Evolutionary conservation across 2,797 vertebrate species (phyloP).

Genomic region (Rousettus madagascariensis): DNA sequence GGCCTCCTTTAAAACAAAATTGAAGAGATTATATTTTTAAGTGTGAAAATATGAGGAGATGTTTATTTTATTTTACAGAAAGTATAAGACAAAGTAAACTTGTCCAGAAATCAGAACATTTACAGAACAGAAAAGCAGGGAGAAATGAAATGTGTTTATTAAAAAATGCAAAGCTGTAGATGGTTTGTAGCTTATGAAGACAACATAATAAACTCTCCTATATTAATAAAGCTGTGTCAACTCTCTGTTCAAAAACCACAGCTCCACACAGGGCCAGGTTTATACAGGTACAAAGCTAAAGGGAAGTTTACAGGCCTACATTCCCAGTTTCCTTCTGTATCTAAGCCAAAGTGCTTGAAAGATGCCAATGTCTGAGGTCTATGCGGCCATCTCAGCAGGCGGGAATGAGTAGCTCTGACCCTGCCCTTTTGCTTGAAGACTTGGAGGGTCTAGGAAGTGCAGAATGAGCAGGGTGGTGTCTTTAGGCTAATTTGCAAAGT

Average conservation of each 20-base stretch:
- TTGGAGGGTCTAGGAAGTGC: background rate
- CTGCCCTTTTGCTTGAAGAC: background rate
- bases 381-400: accelerated
- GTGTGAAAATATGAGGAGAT: background rate
- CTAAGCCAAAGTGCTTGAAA: background rate
- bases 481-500: background rate
- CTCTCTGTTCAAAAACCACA: background rate
- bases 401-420: background rate
- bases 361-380: background rate
- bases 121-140: background rate
- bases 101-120: background rate
- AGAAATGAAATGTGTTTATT: background rate
- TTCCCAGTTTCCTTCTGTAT: background rate
- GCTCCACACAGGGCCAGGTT: background rate
- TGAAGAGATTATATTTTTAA: background rate
- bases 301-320: background rate
- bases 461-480: background rate
- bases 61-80: background rate
- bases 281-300: background rate
- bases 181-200: slow-evolving; percentile 1
- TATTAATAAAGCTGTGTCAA: background rate
- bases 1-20: background rate
- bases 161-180: slow-evolving; percentile 2
- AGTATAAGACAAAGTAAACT: background rate
- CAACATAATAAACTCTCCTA: background rate